Base-by-base conservation (phyloP, 2,888 invertebrate genomes). In the Dynastes grantii region DNA sequence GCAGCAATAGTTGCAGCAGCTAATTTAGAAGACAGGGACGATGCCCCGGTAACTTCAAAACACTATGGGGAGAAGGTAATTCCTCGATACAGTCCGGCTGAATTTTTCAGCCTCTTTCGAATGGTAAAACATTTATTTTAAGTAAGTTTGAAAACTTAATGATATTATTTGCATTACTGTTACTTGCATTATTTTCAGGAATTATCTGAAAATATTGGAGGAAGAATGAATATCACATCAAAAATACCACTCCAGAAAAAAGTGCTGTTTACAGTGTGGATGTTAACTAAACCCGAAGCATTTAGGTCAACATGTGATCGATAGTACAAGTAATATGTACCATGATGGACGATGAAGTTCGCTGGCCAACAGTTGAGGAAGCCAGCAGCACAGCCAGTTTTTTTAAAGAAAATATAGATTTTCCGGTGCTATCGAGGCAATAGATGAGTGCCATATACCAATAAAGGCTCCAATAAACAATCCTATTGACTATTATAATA, bases 361-460 rank as follows among this genome's bases (percentile, higher is more conserved):
- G 73, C 9, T 58, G 55, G 73, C 73, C 58, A 4, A 73, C 51
- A 9, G 2, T 32, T 4, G 70, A 51, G 27, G 70, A 55, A 51
- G 29, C 13, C 27, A 53, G 27, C n/a, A 16, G n/a, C 16, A 53
- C 55, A 51, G 22, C 49, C 1, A 51, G 6, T 73, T 53, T 32
- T 73, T 55, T 32, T 27, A 3, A 1, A 27, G 40, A 58, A 73
- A 53, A 73, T n/a, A 40, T 13, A 2, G 32, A 27, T 73, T 73
- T 53, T 40, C 73, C 8, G 73, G 73, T 29, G 13, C 58, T 32
- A 40, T 73, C 6, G 73, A 58, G 58, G 53, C 58, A 55, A 73
- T 73, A 27, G 29, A 73, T 73, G 73, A 58, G 2, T 73, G 73
- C 37, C 73, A 73, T 40, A 73, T 58, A 11, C 73, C 58, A 8